Conservation (phyloP, 2,113 vertebrate species). For the Drymodes brunneopygia region DNA sequence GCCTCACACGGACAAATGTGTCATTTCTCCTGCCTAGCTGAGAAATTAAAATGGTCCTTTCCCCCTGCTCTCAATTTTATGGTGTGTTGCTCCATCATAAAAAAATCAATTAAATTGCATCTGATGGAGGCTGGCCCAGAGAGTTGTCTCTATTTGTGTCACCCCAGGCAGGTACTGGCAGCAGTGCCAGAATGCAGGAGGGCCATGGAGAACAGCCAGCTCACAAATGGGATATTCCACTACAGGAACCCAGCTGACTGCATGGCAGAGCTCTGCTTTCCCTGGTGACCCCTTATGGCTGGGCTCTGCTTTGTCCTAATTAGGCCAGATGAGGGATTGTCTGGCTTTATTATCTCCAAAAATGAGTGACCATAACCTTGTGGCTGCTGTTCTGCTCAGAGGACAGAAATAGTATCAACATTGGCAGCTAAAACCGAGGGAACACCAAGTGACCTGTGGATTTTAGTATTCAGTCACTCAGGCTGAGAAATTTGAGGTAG, state of each 20-base stretch:
- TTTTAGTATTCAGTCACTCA: not conserved
- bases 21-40: not conserved
- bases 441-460: not conserved
- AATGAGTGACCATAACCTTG: not conserved
- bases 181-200: not conserved
- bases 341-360: not conserved
- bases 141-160: not conserved
- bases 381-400: not conserved
- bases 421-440: not conserved
- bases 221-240: not conserved
- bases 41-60: slow-evolving; percentile 4
- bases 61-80: not conserved
- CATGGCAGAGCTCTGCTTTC: not conserved
- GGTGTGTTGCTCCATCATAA: not conserved
- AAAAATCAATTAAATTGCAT: not conserved
- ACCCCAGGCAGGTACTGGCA: not conserved
- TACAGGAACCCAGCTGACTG: not conserved
- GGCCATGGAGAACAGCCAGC: not conserved
- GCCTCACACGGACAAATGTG: not conserved
- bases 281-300: not conserved
- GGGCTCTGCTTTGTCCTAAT: not conserved
- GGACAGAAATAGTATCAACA: not conserved
- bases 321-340: not conserved
- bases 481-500: not conserved
- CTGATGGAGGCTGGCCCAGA: not conserved